Conservation (phyloP, 2,888 invertebrate genomes). For the Drosophila limbata region DNA sequence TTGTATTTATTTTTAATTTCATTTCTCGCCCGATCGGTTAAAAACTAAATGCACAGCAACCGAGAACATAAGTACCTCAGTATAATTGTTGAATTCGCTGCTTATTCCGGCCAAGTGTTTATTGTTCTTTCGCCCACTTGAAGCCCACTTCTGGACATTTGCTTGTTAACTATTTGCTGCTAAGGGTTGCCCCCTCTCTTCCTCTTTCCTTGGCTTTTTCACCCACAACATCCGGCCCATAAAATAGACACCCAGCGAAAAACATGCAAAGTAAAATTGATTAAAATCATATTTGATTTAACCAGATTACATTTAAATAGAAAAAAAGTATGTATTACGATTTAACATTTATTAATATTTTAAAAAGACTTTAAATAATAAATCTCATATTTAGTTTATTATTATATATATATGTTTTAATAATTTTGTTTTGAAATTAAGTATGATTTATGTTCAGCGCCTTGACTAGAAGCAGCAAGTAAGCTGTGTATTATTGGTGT, state of each 20-base stretch:
- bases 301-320: too few species aligned
- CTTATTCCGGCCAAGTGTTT: slow-evolving; percentile 59
- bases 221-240: slow-evolving; percentile 54
- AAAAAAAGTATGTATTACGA: too few species aligned
- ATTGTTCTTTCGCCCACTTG: slow-evolving; percentile 60
- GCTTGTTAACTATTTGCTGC: slow-evolving; percentile 43
- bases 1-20: slow-evolving; percentile 63
- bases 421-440: too few species aligned
- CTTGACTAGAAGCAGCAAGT: too few species aligned
- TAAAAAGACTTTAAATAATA: too few species aligned
- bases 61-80: slow-evolving; percentile 6
- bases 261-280: not conserved
- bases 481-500: too few species aligned
- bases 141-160: slow-evolving; percentile 32
- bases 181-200: slow-evolving; percentile 32
- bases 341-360: too few species aligned
- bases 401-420: too few species aligned
- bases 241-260: not conserved
- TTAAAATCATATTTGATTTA: too few species aligned
- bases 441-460: too few species aligned
- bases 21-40: slow-evolving; percentile 65
- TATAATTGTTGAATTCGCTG: not conserved
- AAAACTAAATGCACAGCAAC: slow-evolving; percentile 53
- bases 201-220: slow-evolving; percentile 6
- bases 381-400: too few species aligned